These are phyloP conservation scores for Drosophila littoralis DNA, from an alignment of 1,140 invertebrate species.

Conservation along the genomic window DNA sequence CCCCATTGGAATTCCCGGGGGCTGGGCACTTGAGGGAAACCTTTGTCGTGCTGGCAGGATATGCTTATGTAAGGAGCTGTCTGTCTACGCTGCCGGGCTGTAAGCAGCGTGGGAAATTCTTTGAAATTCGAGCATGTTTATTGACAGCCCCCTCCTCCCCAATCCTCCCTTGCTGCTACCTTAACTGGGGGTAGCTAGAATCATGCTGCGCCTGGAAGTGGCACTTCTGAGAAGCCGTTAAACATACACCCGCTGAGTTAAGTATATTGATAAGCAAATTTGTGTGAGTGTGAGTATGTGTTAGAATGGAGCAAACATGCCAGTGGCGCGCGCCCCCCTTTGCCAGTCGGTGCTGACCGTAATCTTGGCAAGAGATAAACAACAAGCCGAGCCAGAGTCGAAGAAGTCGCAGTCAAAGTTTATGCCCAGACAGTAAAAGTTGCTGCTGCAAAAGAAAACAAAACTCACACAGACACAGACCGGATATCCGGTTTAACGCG, in stretches of 20 bases:
- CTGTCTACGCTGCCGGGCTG: slow-evolving; percentile 6
- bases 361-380: slow-evolving; percentile 16
- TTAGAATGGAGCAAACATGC: slow-evolving; percentile 12
- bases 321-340: slow-evolving; percentile 21
- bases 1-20: slow-evolving; percentile 42
- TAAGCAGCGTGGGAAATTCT: slow-evolving; percentile 82
- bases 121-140: slow-evolving; percentile 75
- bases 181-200: slow-evolving; percentile 15
- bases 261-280: slow-evolving; percentile 64
- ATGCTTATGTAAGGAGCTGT: slow-evolving; percentile 35
- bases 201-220: slow-evolving; percentile 32
- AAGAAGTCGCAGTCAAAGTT: slow-evolving; percentile 39
- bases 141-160: slow-evolving; percentile 27
- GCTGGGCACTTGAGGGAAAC: slow-evolving; percentile 44
- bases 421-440: slow-evolving; percentile 51
- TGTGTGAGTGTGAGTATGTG: neutral
- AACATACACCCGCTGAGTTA: slow-evolving; percentile 25
- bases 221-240: slow-evolving; percentile 58
- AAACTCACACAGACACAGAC: slow-evolving; percentile 32
- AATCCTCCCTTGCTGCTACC: slow-evolving; percentile 19
- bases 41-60: slow-evolving; percentile 72
- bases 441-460: slow-evolving; percentile 36
- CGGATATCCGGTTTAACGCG: slow-evolving; percentile 78
- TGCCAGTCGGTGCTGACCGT: slow-evolving; percentile 25
- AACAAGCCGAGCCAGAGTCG: neutral